phyloP scores from a whole-genome alignment of 2,797 vertebrate species.

The Chromobotia macracanthus region DNA sequence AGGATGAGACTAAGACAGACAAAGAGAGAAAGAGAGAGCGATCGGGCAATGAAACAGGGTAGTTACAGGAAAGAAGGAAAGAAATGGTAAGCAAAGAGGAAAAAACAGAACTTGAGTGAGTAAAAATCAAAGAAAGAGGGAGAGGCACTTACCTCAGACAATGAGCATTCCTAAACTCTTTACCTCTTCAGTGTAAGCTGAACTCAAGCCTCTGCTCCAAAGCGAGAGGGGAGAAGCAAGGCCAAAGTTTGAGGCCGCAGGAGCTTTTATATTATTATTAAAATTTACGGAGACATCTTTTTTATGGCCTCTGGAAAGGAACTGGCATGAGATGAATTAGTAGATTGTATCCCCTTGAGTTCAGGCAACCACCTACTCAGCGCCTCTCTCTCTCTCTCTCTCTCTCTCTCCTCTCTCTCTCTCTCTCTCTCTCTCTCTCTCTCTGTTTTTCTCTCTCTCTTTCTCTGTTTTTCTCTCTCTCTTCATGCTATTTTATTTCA shows the following conservation, averaged over 20 bases:
- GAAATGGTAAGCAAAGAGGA: not conserved
- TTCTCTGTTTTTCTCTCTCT: constrained; percentile 11
- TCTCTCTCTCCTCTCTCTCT: constrained; percentile 6
- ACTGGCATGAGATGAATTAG: constrained; percentile 57
- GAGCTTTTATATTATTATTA: constrained; percentile 58
- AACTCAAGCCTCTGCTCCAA: constrained; percentile 65
- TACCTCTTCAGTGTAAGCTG: constrained; percentile 53
- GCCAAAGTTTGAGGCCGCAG: constrained; percentile 51
- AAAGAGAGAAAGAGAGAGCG: constrained; percentile 31
- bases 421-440: constrained; percentile 28
- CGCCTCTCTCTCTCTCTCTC: constrained; percentile 24
- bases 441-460: constrained; percentile 13
- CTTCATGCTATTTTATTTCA: constrained; percentile 2
- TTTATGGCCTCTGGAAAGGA: constrained; percentile 58
- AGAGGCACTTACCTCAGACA: constrained; percentile 51
- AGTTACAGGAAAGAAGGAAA: constrained; percentile 58
- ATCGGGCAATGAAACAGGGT: constrained; percentile 9
- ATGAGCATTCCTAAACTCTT: constrained; percentile 48
- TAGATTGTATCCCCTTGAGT: constrained; percentile 47
- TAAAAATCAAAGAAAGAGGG: constrained; percentile 10
- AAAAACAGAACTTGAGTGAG: constrained; percentile 12
- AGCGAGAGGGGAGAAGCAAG: constrained; percentile 58
- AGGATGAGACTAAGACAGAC: constrained; percentile 59
- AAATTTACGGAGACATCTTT: constrained; percentile 59
- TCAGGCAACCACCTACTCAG: constrained; percentile 29